These are phyloP conservation scores for Peromyscus californicus DNA, from an alignment of 2,113 vertebrate species.

Conservation along the genomic window DNA sequence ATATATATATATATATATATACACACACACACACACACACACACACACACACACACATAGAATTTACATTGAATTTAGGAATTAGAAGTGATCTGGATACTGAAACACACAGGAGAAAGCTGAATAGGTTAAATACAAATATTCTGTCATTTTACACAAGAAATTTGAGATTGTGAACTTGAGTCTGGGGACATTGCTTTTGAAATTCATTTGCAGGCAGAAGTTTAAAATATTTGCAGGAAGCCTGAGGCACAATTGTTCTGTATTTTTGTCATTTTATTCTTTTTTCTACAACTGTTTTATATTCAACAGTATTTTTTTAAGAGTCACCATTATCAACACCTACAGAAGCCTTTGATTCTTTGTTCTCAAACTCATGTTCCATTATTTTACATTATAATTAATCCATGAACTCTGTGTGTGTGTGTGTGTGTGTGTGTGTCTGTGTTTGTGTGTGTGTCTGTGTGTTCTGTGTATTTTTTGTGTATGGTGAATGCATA, in stretches of 20 bases:
- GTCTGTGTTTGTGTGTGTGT: not conserved
- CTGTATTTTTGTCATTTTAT: not conserved
- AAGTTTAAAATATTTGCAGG: conserved; percentile 15
- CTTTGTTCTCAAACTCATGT: conserved; percentile 33
- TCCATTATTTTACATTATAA: conserved; percentile 13
- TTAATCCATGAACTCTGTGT: not conserved
- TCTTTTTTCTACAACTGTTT: not conserved
- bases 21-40: too few species aligned
- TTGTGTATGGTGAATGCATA: not conserved
- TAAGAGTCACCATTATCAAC: not conserved
- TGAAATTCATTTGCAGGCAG: not conserved
- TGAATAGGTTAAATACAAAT: not conserved
- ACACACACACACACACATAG: too few species aligned
- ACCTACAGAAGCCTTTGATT: not conserved
- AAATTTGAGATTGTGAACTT: not conserved
- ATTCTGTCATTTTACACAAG: not conserved
- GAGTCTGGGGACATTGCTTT: not conserved
- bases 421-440: too few species aligned
- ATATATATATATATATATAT: too few species aligned
- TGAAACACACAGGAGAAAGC: not conserved
- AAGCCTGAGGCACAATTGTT: not conserved
- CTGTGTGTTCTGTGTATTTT: not conserved
- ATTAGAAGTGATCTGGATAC: not conserved
- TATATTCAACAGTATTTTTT: not conserved
- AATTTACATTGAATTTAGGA: not conserved